A percentile compares a stretch with the other conserved stretches of the same genome.
Evolutionary conservation across 1,140 invertebrate genomes (phyloP).

Genomic region (Bursaphelenchus mucronatus): DNA sequence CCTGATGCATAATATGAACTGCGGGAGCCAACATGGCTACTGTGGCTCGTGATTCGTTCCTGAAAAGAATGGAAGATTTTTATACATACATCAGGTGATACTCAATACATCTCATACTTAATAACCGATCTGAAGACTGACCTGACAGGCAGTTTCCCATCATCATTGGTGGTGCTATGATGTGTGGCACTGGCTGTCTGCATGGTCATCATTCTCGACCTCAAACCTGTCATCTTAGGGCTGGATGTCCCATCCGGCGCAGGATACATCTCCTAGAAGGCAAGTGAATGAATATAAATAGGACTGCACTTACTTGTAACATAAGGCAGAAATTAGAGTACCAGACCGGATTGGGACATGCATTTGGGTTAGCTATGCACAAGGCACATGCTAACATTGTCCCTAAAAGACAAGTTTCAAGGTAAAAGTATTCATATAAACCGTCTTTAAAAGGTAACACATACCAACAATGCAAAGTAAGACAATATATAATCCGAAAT

Average conservation of each 20-base stretch:
- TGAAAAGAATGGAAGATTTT: slow-evolving; percentile 23
- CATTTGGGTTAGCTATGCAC: slow-evolving; percentile 59
- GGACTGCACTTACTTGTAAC: slow-evolving; percentile 42
- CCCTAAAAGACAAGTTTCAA: slow-evolving; percentile 32
- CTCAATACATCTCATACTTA: slow-evolving; percentile 10
- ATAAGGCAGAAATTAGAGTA: slow-evolving; percentile 59
- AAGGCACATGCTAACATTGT: slow-evolving; percentile 60
- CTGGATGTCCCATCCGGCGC: slow-evolving; percentile 40
- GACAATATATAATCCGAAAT: slow-evolving; percentile 59
- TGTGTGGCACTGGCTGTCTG: slow-evolving; percentile 29
- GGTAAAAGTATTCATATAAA: not conserved
- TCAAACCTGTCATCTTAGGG: slow-evolving; percentile 58
- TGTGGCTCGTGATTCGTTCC: slow-evolving; percentile 52
- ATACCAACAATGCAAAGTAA: slow-evolving; percentile 58
- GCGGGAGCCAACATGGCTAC: slow-evolving; percentile 60
- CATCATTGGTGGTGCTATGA: slow-evolving; percentile 21
- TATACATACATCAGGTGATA: slow-evolving; percentile 22
- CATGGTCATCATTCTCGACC: slow-evolving; percentile 54
- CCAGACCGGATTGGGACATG: slow-evolving; percentile 57
- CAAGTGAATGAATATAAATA: slow-evolving; percentile 19
- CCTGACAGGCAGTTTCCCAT: slow-evolving; percentile 34
- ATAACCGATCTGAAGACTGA: slow-evolving; percentile 4
- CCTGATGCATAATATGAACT: slow-evolving; percentile 60
- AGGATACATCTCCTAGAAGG: slow-evolving; percentile 56
- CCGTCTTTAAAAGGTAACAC: slow-evolving; percentile 14